A percentile compares a stretch with the other conserved stretches of the same genome.
phyloP scores from a whole-genome alignment of 2,113 vertebrate species.

The Chaenogobius annularis region DNA sequence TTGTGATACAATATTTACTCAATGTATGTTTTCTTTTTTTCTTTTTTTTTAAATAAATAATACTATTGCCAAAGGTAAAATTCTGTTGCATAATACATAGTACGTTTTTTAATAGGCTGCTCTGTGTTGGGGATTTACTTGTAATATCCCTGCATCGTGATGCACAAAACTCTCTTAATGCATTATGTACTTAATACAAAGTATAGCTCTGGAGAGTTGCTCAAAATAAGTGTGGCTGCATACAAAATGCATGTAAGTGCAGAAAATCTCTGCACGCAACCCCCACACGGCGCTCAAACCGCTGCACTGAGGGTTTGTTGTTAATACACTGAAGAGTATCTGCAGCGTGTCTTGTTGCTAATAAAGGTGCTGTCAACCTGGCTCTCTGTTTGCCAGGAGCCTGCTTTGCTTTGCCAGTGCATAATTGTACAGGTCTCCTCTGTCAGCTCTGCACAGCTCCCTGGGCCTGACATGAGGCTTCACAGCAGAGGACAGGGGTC shows the following conservation, averaged over 20 bases:
- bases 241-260: conserved; percentile 15
- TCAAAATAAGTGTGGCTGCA: conserved; percentile 15
- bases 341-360: conserved; percentile 38
- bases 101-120: neutral
- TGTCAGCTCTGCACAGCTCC: conserved; percentile 55
- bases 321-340: conserved; percentile 29
- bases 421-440: conserved; percentile 63
- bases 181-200: conserved; percentile 4
- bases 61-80: neutral
- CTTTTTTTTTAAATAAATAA: neutral
- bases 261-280: neutral
- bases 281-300: neutral
- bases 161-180: conserved; percentile 4
- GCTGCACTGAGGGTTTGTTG: conserved; percentile 30
- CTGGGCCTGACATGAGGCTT: conserved; percentile 47
- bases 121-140: neutral
- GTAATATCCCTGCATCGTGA: neutral
- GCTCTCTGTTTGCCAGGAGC: conserved; percentile 53
- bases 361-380: conserved; percentile 55
- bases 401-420: conserved; percentile 58
- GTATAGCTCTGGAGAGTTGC: neutral
- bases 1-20: neutral
- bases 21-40: neutral
- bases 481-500: conserved; percentile 66
- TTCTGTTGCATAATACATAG: neutral